These are phyloP conservation scores for Gambusia yucatana DNA, from an alignment of 2,797 vertebrate species.

Conservation along the genomic window DNA sequence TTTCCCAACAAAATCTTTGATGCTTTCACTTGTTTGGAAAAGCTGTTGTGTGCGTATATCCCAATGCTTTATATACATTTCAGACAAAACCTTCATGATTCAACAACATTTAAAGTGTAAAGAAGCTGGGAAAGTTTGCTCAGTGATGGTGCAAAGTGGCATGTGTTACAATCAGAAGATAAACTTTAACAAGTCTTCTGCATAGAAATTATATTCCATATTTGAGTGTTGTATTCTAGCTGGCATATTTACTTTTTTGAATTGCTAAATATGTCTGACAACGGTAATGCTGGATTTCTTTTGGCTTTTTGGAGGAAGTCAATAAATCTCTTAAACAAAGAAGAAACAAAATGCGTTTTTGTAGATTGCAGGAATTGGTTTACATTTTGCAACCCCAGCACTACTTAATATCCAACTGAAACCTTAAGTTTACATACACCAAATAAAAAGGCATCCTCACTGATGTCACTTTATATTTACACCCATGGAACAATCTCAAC, in stretches of 20 bases:
- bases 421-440: background rate
- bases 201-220: background rate
- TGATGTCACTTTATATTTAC: background rate
- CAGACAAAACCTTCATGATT: constrained; percentile 59
- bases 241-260: background rate
- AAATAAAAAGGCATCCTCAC: background rate
- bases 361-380: background rate
- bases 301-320: background rate
- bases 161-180: background rate
- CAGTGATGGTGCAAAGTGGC: constrained; percentile 28
- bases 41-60: background rate
- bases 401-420: background rate
- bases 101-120: constrained; percentile 70
- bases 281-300: background rate
- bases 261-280: background rate
- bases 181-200: background rate
- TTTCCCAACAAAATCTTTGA: constrained; percentile 11
- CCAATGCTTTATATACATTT: constrained; percentile 31
- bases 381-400: background rate
- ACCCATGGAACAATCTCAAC: background rate
- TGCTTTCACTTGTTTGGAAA: constrained; percentile 27
- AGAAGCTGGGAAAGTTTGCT: constrained; percentile 59
- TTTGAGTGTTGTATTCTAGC: background rate
- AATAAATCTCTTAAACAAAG: background rate
- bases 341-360: background rate